These are phyloP conservation scores for Iphiclides podalirius DNA, from an alignment of 2,888 invertebrate species.

Conservation along the genomic window DNA sequence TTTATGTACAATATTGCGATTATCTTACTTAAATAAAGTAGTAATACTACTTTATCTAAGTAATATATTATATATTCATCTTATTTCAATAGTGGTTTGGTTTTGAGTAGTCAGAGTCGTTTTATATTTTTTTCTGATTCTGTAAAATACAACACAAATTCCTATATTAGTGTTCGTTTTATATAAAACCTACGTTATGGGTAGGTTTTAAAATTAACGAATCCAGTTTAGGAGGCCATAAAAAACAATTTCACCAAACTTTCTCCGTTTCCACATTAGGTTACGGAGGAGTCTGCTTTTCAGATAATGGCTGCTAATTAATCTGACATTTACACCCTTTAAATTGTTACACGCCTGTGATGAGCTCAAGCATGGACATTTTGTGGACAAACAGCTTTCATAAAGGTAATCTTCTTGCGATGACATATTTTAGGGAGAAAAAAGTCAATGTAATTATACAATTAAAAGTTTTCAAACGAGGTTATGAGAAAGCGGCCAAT, in stretches of 20 bases:
- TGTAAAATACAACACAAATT: too few relatives aligned
- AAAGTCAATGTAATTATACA: slow-evolving; percentile 10
- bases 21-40: too few relatives aligned
- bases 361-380: slow-evolving; percentile 10
- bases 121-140: too few relatives aligned
- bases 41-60: too few relatives aligned
- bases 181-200: too few relatives aligned
- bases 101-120: too few relatives aligned
- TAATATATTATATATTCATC: too few relatives aligned
- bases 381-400: slow-evolving; percentile 15
- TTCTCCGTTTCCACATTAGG: slow-evolving; percentile 16
- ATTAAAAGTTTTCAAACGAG: slow-evolving; percentile 7
- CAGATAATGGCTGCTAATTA: slow-evolving; percentile 18
- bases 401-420: slow-evolving; percentile 1
- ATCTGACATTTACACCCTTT: slow-evolving; percentile 22
- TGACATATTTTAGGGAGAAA: slow-evolving; percentile 6
- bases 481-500: neutral
- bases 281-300: slow-evolving; percentile 8
- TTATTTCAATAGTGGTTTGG: too few relatives aligned
- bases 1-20: too few relatives aligned
- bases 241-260: slow-evolving; percentile 18
- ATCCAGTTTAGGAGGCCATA: too few relatives aligned
- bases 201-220: too few relatives aligned
- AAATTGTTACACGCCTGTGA: slow-evolving; percentile 6
- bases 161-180: too few relatives aligned